phyloP scores from a whole-genome alignment of 2,888 invertebrate species.

The Gymnocheta viridis region DNA sequence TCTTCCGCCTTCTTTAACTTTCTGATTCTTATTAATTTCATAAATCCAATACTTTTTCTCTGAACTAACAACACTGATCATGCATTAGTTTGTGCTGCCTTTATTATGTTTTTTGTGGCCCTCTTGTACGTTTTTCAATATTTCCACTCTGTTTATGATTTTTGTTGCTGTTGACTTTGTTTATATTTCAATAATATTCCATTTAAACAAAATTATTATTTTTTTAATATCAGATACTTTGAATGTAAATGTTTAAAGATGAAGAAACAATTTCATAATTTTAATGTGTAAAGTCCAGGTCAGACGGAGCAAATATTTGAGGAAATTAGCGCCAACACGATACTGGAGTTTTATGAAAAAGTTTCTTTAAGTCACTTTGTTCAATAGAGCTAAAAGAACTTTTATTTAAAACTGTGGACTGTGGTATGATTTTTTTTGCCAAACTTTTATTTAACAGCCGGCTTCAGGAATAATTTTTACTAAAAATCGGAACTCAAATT shows the following conservation, averaged over 20 bases:
- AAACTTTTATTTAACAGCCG: too few relatives aligned
- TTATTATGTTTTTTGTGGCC: conserved; percentile 15
- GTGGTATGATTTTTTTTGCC: too few relatives aligned
- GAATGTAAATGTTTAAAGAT: conserved; percentile 7
- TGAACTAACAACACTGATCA: conserved; percentile 12
- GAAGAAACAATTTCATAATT: background rate
- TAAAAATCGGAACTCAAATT: too few relatives aligned
- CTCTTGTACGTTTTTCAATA: conserved; percentile 31
- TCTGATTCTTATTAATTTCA: background rate
- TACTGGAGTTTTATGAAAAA: too few relatives aligned
- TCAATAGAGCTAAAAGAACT: background rate
- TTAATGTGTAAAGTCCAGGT: background rate
- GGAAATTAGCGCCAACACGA: background rate
- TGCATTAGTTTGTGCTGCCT: conserved; percentile 27
- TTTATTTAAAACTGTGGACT: too few relatives aligned
- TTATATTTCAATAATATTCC: conserved; percentile 44
- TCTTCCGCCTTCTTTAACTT: background rate
- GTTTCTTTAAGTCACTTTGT: background rate
- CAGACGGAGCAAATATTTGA: background rate
- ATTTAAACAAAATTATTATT: conserved; percentile 16
- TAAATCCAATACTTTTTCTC: conserved; percentile 9
- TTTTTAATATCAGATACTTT: conserved; percentile 29
- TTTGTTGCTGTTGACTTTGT: conserved; percentile 17
- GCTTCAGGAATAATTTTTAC: too few relatives aligned
- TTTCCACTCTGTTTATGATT: conserved; percentile 59